These are phyloP conservation scores for chimpanzee (Pan troglodytes) DNA, from an alignment of 2,113 vertebrate genomes.

Conservation along the genomic window DNA sequence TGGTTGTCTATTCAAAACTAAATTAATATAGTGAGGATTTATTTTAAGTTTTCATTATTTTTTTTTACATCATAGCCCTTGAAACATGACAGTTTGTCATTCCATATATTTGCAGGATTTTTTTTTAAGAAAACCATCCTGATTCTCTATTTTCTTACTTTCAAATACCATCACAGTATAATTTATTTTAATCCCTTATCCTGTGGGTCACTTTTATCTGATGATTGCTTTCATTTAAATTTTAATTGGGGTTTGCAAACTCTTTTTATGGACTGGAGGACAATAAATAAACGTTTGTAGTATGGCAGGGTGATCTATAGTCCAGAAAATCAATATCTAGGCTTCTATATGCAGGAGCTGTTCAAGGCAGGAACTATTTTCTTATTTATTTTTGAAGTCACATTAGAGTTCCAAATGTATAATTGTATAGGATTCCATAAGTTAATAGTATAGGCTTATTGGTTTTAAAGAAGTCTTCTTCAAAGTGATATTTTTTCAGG, in stretches of 20 bases:
- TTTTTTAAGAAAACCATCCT: not conserved
- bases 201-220: constrained; percentile 53
- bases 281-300: constrained; percentile 50
- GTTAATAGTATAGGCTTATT: not conserved
- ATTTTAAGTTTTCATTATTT: constrained; percentile 38
- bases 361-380: constrained; percentile 8
- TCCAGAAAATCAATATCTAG: constrained; percentile 53
- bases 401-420: constrained; percentile 16
- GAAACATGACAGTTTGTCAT: constrained; percentile 2
- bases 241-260: constrained; percentile 62
- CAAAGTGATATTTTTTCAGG: not conserved
- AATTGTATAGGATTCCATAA: not conserved
- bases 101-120: not conserved
- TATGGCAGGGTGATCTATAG: not conserved
- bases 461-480: not conserved
- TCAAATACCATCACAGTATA: constrained; percentile 37
- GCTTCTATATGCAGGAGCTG: not conserved
- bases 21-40: constrained; percentile 34
- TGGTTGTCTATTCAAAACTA: constrained; percentile 25
- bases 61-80: constrained; percentile 18
- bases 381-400: constrained; percentile 33
- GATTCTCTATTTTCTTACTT: constrained; percentile 19
- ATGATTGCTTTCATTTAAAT: constrained; percentile 64
- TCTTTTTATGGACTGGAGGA: constrained; percentile 10
- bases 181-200: constrained; percentile 49